These are phyloP conservation scores for Cheumatopsyche charites DNA, from an alignment of 1,140 invertebrate species.

Conservation along the genomic window DNA sequence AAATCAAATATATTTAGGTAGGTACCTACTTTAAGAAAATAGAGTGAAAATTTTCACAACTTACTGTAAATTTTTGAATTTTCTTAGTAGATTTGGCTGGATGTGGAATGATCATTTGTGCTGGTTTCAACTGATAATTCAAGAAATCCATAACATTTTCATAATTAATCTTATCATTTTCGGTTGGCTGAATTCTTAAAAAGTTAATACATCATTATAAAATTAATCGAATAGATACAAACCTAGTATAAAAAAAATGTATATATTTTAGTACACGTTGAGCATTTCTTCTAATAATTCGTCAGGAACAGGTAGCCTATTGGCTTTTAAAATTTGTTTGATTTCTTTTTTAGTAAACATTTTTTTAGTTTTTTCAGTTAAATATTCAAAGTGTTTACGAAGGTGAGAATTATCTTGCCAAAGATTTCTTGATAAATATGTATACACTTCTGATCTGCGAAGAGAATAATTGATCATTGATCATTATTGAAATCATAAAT, in stretches of 20 bases:
- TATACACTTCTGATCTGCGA: conserved; percentile 66
- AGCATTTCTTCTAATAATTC: conserved; percentile 73
- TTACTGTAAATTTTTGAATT: conserved; percentile 31
- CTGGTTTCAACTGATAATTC: conserved; percentile 41
- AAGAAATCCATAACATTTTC: conserved; percentile 43
- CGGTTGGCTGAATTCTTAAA: conserved; percentile 38
- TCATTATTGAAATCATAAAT: not conserved
- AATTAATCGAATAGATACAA: too few relatives aligned
- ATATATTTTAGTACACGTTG: conserved; percentile 63
- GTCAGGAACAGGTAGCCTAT: conserved; percentile 68
- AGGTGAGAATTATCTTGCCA: conserved; percentile 73
- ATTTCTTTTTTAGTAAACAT: conserved; percentile 63
- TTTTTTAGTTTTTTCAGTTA: conserved; percentile 65
- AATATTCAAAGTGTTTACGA: conserved; percentile 67
- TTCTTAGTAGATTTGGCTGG: conserved; percentile 42
- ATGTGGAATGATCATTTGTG: conserved; percentile 32
- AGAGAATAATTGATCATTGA: conserved; percentile 2
- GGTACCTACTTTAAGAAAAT: too few relatives aligned
- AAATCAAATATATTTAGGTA: not conserved
- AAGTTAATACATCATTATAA: not conserved
- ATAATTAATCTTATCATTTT: conserved; percentile 9
- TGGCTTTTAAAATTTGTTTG: conserved; percentile 68
- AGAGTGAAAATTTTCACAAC: too few relatives aligned
- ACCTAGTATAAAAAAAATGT: too few relatives aligned
- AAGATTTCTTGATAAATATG: conserved; percentile 68